Percentiles rank a stretch among this genome's conserved stretches.
Evolutionary conservation across 1,140 invertebrate species (phyloP).

Genomic region (Drosophila micromelanica): DNA sequence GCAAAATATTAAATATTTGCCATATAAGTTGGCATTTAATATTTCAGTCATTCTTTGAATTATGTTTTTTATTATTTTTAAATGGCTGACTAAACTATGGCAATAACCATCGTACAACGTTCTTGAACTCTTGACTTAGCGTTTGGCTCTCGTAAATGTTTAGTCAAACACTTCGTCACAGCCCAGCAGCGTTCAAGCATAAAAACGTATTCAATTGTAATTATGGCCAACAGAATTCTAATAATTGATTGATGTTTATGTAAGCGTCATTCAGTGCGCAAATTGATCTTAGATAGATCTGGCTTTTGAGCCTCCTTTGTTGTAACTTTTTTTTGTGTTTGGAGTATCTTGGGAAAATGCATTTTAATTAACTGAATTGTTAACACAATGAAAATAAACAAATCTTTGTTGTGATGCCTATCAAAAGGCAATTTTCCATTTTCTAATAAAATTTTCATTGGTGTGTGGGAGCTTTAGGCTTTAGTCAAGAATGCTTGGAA

Average conservation of each 20-base stretch:
- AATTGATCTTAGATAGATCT: not conserved
- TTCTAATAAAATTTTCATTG: constrained; percentile 18
- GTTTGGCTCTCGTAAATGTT: constrained; percentile 55
- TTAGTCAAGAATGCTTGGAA: constrained; percentile 34
- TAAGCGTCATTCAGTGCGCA: constrained; percentile 1
- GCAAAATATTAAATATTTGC: too few relatives aligned
- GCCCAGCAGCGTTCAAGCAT: constrained; percentile 39
- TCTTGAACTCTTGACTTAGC: constrained; percentile 62
- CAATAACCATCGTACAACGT: constrained; percentile 66
- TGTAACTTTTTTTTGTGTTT: not conserved
- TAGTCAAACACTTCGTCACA: constrained; percentile 34
- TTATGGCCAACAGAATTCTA: constrained; percentile 38
- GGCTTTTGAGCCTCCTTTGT: not conserved
- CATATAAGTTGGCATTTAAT: too few relatives aligned
- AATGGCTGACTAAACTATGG: constrained; percentile 54
- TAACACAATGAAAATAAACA: constrained; percentile 32
- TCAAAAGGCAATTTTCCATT: constrained; percentile 48
- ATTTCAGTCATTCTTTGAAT: constrained; percentile 1
- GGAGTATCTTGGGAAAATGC: constrained; percentile 30
- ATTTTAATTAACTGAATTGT: constrained; percentile 43
- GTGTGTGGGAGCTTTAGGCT: constrained; percentile 53
- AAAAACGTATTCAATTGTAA: constrained; percentile 61
- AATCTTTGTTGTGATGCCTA: constrained; percentile 44
- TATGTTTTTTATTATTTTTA: constrained; percentile 25
- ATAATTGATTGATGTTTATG: constrained; percentile 65